Evolutionary conservation across 2,888 invertebrate species (phyloP).

Genomic region (Macaria notata): DNA sequence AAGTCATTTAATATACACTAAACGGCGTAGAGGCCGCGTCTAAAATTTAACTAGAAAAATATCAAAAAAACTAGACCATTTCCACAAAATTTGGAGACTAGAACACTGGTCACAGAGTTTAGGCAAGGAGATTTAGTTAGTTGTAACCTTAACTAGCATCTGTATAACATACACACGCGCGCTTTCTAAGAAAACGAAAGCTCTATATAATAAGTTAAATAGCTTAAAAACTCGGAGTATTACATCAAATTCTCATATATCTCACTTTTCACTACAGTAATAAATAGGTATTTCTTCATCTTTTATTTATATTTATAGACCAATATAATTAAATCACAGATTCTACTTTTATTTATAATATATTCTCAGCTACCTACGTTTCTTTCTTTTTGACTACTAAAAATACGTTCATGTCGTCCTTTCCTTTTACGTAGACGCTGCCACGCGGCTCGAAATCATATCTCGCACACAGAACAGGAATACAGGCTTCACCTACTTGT

Average conservation of each 20-base stretch:
- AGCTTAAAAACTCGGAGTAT: slow-evolving; percentile 65
- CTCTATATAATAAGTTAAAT: slow-evolving; percentile 60
- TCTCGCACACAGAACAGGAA: slow-evolving; percentile 85
- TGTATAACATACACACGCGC: slow-evolving; percentile 42
- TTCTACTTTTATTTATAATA: slow-evolving; percentile 60
- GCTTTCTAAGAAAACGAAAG: slow-evolving; percentile 46
- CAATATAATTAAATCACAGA: slow-evolving; percentile 76
- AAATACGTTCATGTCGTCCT: slow-evolving; percentile 97
- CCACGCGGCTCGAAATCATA: slow-evolving; percentile 97
- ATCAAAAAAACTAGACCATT: slow-evolving; percentile 50
- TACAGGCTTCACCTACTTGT: slow-evolving; percentile 90
- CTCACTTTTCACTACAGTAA: slow-evolving; percentile 48
- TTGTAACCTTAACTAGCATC: slow-evolving; percentile 30
- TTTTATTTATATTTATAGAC: slow-evolving; percentile 29
- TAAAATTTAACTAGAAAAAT: slow-evolving; percentile 35
- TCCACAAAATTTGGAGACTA: slow-evolving; percentile 64
- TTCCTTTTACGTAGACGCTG: slow-evolving; percentile 97
- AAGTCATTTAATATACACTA: slow-evolving; percentile 10
- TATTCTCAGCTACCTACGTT: slow-evolving; percentile 43
- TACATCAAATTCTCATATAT: slow-evolving; percentile 56
- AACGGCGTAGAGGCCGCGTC: slow-evolving; percentile 19
- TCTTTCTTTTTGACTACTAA: slow-evolving; percentile 84
- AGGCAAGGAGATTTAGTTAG: slow-evolving; percentile 67
- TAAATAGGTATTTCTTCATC: slow-evolving; percentile 49
- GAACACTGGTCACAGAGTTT: slow-evolving; percentile 74